Conservation (phyloP, 2,797 vertebrate genomes). For the Synanceia verrucosa region DNA sequence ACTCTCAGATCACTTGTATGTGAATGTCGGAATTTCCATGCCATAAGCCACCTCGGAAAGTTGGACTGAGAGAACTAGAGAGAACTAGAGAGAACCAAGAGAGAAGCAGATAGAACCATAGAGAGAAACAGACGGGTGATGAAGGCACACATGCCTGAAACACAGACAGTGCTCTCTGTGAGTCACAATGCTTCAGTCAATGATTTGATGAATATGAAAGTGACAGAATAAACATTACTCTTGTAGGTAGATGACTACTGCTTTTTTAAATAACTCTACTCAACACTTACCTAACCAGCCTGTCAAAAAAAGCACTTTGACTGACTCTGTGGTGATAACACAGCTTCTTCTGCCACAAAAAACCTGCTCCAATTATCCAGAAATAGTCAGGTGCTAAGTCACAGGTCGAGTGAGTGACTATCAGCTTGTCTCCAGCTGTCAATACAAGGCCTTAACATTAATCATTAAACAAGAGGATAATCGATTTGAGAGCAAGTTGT, state of each 20-base stretch:
- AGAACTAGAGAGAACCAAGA: too few species aligned
- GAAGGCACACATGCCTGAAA: too few species aligned
- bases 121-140: too few species aligned
- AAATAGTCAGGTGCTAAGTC: constrained; percentile 44
- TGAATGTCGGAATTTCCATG: too few species aligned
- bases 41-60: too few species aligned
- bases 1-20: too few species aligned
- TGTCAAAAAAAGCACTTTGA: neutral
- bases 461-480: neutral
- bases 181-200: too few species aligned
- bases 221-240: neutral
- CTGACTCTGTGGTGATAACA: neutral
- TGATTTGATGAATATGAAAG: neutral
- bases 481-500: neutral
- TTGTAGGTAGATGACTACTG: neutral
- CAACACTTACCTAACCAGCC: constrained; percentile 6
- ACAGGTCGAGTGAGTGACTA: constrained; percentile 55
- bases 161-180: too few species aligned
- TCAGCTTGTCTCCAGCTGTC: constrained; percentile 7
- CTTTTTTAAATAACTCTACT: constrained; percentile 30
- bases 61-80: too few species aligned
- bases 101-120: too few species aligned
- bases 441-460: neutral
- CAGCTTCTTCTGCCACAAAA: neutral
- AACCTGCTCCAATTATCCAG: constrained; percentile 52